Base-by-base conservation (phyloP, 2,797 vertebrate genomes). In the Argentina silus region DNA sequence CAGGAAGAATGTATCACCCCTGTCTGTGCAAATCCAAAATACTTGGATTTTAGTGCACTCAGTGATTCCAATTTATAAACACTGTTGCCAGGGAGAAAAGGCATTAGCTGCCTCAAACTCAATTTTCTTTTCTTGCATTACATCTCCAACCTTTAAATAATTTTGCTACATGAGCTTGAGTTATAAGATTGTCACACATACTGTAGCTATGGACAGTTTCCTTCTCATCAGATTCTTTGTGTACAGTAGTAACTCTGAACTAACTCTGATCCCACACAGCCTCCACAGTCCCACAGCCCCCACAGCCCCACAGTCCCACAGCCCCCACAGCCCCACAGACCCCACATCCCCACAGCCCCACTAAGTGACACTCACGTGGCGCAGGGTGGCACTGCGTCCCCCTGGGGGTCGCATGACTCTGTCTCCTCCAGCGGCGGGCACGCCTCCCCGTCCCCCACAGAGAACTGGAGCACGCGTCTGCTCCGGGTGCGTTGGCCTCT, bases 391-490 rank as follows among this genome's bases (percentile, higher is more conserved):
- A 94, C 78, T 0, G 88, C 90, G 0, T 96, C 94, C 48, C 93
- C 94, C 80, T 92, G 89, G 56, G 95, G 92, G 66, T 95, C 80
- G 60, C 98, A 99, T 0, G 86, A 67, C 56, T 97, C 94, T 0
- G 48, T 81, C 79, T 98, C 96, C 84, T 97, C 95, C 78, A 98
- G 84, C 0, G 79, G 81, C 0, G 95, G 93, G 77, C 98, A 99
- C 27, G 95, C 93, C 0, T 75, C 87, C 45, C 95, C 95, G 48
- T 92, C 92, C 1, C 95, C 95, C 0, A 96, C 86, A 0, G 96
- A 92, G 80, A 98, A 94, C 83, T 96, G 96, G 51, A 89, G 92
- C 81, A 97, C 93, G 81, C 90, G 89, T 65, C 97, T 89, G 69
- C 83, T 92, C 27, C 96, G 93, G 0, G 90, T 88, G 3, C 94